Conservation (phyloP, 1,140 invertebrate species). For the Augochlora pura region DNA sequence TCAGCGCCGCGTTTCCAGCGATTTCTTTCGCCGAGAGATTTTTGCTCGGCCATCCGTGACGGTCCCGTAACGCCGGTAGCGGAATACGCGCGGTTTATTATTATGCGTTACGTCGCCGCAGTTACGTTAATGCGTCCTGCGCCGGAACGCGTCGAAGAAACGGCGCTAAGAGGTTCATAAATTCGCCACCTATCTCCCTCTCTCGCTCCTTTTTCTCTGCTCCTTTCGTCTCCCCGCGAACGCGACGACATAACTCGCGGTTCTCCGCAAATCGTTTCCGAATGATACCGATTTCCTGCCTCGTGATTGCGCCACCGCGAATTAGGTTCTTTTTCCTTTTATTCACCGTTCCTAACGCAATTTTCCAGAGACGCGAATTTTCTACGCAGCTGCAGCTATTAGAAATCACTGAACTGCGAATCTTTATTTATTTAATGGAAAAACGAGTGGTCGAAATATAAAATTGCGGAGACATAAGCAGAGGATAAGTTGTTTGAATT, state of each 20-base stretch:
- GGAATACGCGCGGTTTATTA: slow-evolving; percentile 41
- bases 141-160: slow-evolving; percentile 33
- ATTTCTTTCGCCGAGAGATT: slow-evolving; percentile 49
- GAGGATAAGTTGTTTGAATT: too few relatives aligned
- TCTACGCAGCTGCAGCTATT: too few relatives aligned
- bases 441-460: too few relatives aligned
- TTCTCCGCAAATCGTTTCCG: slow-evolving; percentile 3
- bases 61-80: slow-evolving; percentile 60
- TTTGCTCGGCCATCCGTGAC: slow-evolving; percentile 55
- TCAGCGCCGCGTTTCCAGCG: not conserved
- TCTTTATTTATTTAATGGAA: too few relatives aligned
- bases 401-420: too few relatives aligned
- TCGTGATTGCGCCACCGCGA: too few relatives aligned
- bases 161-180: not conserved
- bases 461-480: too few relatives aligned
- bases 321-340: too few relatives aligned
- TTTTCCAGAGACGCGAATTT: too few relatives aligned
- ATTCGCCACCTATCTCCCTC: not conserved
- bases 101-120: slow-evolving; percentile 44
- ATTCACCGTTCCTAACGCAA: too few relatives aligned
- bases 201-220: not conserved
- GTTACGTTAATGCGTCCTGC: slow-evolving; percentile 45
- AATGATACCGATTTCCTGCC: too few relatives aligned
- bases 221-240: not conserved
- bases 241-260: not conserved